phyloP scores from a whole-genome alignment of 2,113 vertebrate genomes.

The Onychostruthus taczanowskii region DNA sequence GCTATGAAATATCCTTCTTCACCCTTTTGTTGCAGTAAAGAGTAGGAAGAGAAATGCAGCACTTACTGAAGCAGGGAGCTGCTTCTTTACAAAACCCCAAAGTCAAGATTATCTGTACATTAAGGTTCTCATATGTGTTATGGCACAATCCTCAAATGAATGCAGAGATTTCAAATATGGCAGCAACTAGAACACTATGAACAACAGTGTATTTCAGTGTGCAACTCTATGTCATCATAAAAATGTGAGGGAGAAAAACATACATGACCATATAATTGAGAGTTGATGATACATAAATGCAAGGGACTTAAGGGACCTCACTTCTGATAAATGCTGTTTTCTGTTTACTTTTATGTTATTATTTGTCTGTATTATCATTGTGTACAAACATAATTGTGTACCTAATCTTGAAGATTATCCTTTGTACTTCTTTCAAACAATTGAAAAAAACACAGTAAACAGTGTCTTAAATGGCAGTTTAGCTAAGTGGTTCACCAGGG shows the following conservation, averaged over 20 bases:
- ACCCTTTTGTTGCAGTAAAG: neutral
- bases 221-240: neutral
- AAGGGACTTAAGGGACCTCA: neutral
- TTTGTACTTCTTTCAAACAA: neutral
- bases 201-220: neutral
- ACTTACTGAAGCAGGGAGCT: neutral
- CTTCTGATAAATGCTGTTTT: neutral
- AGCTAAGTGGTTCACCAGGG: constrained; percentile 31
- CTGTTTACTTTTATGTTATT: neutral
- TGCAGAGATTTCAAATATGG: neutral
- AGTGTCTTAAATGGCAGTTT: neutral
- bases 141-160: neutral
- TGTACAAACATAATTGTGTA: neutral
- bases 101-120: neutral
- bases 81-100: neutral
- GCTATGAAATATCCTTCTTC: neutral
- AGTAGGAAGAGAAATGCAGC: neutral
- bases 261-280: neutral
- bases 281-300: neutral
- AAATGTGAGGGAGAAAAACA: neutral
- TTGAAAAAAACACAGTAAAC: neutral
- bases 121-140: neutral
- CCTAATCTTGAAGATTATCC: neutral
- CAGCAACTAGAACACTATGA: neutral
- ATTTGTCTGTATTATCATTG: neutral